Base-by-base conservation (phyloP, 2,888 invertebrate genomes). In the Sminthurides aquaticus region DNA sequence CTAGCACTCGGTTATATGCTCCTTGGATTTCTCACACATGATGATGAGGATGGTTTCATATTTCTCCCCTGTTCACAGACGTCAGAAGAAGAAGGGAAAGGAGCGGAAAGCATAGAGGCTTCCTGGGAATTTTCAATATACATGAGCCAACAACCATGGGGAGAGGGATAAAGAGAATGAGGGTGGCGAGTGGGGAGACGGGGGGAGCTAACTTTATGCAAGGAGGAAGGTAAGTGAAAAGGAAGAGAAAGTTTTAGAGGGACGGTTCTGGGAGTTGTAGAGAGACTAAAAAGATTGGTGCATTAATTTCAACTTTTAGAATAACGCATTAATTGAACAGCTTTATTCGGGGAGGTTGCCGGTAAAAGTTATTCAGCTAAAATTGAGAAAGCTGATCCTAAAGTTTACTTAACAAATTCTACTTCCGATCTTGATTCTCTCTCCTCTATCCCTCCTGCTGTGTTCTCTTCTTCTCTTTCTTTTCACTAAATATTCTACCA, bases 401-500 rank as follows among this genome's bases (percentile, higher is more conserved):
- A 52, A 52, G 52, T 52, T 52, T 52, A 20, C 52, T 52, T 52
- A 52, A 52, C 52, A 52, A 52, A 52, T 52, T 52, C 22, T 52
- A 15, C 52, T 52, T 52, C 52, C 52, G 52, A 52, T 22, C 22
- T 52, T 52, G 11, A 8, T 22, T 52, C 52, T 22, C 43, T 8
- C 22, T 5, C 20, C 52, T 8, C 22, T 20, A 20, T 15, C 5
- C 52, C 52, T 52, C 52, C 52, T 20, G 52, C 52, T 52, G 52
- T 15, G 11, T 52, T 20, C 22, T 52, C 52, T 52, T 20, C 52
- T 43, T 43, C 52, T 52, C 20, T 20, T 52, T 52, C 52, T 52
- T 52, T 52, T 52, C 52, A 43, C 18, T 8, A 52, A 52, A 22
- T 22, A 52, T 52, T 52, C 18, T n/a, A n/a, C n/a, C n/a, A n/a